phyloP scores from a whole-genome alignment of 64 coral and sea anemone species.

The Montipora capricornis region DNA sequence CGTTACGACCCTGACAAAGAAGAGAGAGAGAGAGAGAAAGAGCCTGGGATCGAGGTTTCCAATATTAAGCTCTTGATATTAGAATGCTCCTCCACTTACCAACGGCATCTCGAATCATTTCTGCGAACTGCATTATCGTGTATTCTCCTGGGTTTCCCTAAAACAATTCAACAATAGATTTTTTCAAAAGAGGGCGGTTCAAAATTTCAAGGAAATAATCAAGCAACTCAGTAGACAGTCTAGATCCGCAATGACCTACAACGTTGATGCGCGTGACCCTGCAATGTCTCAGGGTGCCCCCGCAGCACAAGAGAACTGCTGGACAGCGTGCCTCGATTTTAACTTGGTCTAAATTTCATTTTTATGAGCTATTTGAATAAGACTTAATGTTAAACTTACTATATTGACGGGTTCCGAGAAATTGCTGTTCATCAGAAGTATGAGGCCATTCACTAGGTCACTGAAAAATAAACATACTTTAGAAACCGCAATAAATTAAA shows the following conservation, averaged over 20 bases:
- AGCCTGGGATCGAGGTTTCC: too few relatives aligned
- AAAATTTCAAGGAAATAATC: neutral
- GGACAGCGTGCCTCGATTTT: too few relatives aligned
- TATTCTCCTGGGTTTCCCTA: slow-evolving; percentile 92
- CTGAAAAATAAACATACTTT: slow-evolving; percentile 23
- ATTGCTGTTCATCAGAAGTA: slow-evolving; percentile 89
- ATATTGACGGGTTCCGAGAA: slow-evolving; percentile 90
- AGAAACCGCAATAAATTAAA: neutral
- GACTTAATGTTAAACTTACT: slow-evolving; percentile 47
- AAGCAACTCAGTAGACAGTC: neutral
- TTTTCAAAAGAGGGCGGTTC: too few relatives aligned
- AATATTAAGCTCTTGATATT: neutral
- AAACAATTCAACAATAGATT: neutral
- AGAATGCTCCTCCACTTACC: slow-evolving; percentile 42
- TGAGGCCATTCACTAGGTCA: slow-evolving; percentile 89
- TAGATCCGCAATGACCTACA: too few relatives aligned
- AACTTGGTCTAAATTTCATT: too few relatives aligned
- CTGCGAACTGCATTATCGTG: slow-evolving; percentile 92
- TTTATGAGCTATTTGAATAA: too few relatives aligned
- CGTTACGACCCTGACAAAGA: too few relatives aligned
- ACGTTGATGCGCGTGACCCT: too few relatives aligned
- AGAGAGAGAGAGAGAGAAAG: too few relatives aligned
- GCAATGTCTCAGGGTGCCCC: too few relatives aligned
- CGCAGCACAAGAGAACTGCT: too few relatives aligned
- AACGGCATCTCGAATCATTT: slow-evolving; percentile 83